These are phyloP conservation scores for Phaethon lepturus DNA, from an alignment of 2,113 vertebrate species.

Conservation along the genomic window DNA sequence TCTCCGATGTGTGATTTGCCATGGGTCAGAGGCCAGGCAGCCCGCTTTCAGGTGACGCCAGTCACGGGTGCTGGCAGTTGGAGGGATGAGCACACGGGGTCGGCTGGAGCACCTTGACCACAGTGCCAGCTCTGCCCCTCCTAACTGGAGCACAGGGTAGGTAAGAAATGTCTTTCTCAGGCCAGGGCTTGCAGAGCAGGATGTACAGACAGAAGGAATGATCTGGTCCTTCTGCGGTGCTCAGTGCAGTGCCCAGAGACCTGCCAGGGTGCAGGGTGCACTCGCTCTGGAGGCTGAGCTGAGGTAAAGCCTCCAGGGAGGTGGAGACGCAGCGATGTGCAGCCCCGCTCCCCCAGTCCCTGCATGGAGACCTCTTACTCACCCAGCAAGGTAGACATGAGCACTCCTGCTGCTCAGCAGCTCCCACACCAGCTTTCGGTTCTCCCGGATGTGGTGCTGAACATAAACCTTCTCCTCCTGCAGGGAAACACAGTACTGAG, in stretches of 20 bases:
- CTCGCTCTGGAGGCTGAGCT: not conserved
- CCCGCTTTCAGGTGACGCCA: not conserved
- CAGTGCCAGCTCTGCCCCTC: not conserved
- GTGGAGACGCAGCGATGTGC: not conserved
- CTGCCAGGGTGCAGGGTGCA: not conserved
- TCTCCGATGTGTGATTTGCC: not conserved
- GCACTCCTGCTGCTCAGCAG: conserved; percentile 76
- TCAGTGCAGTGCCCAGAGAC: not conserved
- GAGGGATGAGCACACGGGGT: rapidly evolving
- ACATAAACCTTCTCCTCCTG: conserved; percentile 94
- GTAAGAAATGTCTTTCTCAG: not conserved
- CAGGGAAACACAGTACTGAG: not conserved
- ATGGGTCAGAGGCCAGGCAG: not conserved
- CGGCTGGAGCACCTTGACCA: not conserved
- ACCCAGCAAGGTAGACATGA: conserved; percentile 93
- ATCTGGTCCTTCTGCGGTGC: not conserved
- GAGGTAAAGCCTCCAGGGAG: not conserved
- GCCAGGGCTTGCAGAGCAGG: not conserved
- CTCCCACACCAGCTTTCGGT: conserved; percentile 83
- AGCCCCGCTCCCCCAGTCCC: not conserved
- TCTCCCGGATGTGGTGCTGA: conserved; percentile 87
- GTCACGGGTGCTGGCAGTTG: rapidly evolving
- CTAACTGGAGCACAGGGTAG: not conserved
- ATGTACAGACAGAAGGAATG: rapidly evolving
- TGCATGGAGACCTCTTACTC: conserved; percentile 24